Base-by-base conservation (phyloP, 1,140 invertebrate species). In the Sitophilus oryzae region DNA sequence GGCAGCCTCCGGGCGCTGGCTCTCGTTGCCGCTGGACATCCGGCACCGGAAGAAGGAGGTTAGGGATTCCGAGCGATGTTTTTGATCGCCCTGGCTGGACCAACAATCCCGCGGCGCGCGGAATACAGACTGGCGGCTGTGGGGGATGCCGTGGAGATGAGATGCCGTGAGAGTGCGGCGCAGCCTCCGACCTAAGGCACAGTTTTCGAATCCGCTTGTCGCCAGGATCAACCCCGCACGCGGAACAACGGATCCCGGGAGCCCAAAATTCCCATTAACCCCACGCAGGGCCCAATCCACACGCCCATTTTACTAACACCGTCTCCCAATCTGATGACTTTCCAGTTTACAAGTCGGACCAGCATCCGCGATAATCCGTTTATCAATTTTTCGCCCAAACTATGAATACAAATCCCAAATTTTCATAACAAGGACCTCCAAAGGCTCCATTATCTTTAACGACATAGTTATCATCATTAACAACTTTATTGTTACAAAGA, bases 31-130 rank as follows among this genome's bases (percentile, higher is more conserved):
- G 47, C 48, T 57, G 48, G 55, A 57, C 55, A 57, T 57, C 49
- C 55, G 37, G 35, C 25, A 56, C 53, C 55, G 55, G 55, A 57
- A 57, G 55, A 57, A 57, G 54, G 54, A 56, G 54, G 54, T 56
- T 56, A 56, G 54, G 54, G 55, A 57, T 57, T 45, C 55, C 45
- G 50, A 18, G 45, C 20, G 55, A 41, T 45, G 44, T 51, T 41
- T 57, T 57, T 56, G 37, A 51, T 14, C 30, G 49, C 23, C 48
- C 48, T 9, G 18, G 45, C 35, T 52, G 47, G 55, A 57, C 47
- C 48, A 51, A 46, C 47, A 46, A 46, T 47, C 55, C 43, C 48
- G 55, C 55, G 48, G 38, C 15, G 35, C 48, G 55, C 55, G 48
- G 55, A 57, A 38, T 57, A 40, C 34, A 9, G 37, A 57, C 55